phyloP scores from a whole-genome alignment of 2,113 vertebrate species.

The Cygnus buccinator region DNA sequence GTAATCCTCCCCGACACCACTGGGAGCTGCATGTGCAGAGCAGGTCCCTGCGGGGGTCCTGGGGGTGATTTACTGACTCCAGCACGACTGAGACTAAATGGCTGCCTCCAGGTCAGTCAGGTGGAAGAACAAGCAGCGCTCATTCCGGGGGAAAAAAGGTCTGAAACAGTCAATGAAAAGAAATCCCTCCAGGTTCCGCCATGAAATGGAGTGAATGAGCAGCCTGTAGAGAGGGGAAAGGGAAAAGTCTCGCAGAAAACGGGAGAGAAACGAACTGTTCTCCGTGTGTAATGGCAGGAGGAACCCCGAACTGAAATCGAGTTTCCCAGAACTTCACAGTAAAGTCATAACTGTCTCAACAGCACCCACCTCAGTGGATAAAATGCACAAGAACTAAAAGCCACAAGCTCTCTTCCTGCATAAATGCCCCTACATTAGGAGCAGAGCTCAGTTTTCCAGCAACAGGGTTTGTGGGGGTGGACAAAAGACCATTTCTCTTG shows the following conservation, averaged over 20 bases:
- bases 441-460: not conserved
- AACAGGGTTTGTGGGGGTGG: not conserved
- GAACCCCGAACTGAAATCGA: not conserved
- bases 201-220: slow-evolving; percentile 41
- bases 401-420: not conserved
- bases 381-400: not conserved
- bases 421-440: not conserved
- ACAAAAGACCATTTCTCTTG: rapidly evolving
- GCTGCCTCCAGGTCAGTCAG: not conserved
- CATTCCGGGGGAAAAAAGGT: not conserved
- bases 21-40: not conserved
- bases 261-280: not conserved
- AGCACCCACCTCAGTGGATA: not conserved
- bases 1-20: not conserved
- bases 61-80: not conserved
- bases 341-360: not conserved
- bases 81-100: not conserved
- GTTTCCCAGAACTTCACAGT: not conserved
- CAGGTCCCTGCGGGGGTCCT: not conserved
- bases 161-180: not conserved
- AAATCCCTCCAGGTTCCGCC: not conserved
- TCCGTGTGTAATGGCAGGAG: not conserved
- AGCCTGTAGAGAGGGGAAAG: not conserved
- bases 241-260: not conserved
- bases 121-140: not conserved